Percentiles rank a stretch among this genome's conserved stretches.
Conservation (phyloP, 2,797 vertebrate species). For the Bradypodion pumilum region DNA sequence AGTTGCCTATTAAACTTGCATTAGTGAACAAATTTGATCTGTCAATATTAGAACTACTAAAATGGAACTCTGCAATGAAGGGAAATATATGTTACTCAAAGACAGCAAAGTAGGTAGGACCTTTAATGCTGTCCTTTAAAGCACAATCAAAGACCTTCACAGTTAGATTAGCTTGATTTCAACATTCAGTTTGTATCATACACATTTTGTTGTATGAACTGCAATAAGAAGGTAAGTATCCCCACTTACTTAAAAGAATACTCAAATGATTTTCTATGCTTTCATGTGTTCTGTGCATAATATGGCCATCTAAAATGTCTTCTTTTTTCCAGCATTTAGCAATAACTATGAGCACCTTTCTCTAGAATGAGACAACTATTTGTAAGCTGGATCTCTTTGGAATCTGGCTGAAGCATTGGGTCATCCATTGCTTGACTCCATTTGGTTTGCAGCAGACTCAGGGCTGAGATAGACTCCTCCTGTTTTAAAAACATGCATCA, state of each 20-base stretch:
- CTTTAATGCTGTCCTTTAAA: neutral
- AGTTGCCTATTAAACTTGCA: neutral
- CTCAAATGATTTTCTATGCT: neutral
- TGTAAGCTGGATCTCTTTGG: too few species aligned
- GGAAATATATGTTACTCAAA: too few species aligned
- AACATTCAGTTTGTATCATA: neutral
- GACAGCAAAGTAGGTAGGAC: neutral
- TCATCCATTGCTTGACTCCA: neutral
- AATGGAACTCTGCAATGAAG: neutral
- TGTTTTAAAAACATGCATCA: neutral
- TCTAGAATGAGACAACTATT: too few species aligned
- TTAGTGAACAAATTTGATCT: conserved; percentile 2
- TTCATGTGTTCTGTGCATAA: neutral
- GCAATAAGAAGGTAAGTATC: neutral
- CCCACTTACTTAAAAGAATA: neutral
- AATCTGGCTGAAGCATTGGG: neutral
- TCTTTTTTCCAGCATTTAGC: neutral
- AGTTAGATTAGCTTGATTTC: neutral
- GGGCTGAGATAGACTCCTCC: neutral
- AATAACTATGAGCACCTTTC: too few species aligned
- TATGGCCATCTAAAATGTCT: neutral
- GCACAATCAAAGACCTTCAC: neutral
- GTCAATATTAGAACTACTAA: neutral
- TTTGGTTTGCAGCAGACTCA: neutral
- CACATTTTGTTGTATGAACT: too few species aligned